Evolutionary conservation across 2,113 vertebrate species (phyloP).

Genomic region (Campylomormyrus numenius): DNA sequence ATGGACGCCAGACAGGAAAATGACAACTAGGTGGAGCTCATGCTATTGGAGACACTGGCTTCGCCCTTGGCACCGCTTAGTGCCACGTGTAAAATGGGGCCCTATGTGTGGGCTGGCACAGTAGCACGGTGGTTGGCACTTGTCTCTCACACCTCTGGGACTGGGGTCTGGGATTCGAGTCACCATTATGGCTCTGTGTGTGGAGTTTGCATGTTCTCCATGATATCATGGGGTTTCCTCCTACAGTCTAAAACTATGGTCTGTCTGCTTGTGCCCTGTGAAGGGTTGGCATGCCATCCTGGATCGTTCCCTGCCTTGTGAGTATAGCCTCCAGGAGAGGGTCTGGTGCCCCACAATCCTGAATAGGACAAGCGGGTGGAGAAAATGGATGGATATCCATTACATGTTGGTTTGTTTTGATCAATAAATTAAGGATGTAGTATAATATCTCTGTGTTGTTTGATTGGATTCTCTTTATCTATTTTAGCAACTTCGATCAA

Average conservation of each 20-base stretch:
- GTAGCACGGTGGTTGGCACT: background rate
- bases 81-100: background rate
- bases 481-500: background rate
- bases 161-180: background rate
- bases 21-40: background rate
- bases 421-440: background rate
- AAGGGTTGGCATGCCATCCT: background rate
- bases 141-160: background rate
- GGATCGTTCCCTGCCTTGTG: background rate
- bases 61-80: background rate
- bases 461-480: background rate
- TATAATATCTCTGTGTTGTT: background rate
- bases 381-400: background rate
- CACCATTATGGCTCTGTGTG: background rate
- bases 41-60: background rate
- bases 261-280: background rate
- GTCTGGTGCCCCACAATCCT: background rate
- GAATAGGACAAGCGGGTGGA: background rate
- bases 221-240: background rate
- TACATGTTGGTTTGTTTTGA: background rate
- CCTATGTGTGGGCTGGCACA: background rate
- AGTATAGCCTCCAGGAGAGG: background rate
- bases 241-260: background rate
- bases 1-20: background rate
- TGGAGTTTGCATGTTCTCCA: background rate